Base-by-base conservation (phyloP, 2,888 invertebrate species). In the Acanthoscelides obtectus region DNA sequence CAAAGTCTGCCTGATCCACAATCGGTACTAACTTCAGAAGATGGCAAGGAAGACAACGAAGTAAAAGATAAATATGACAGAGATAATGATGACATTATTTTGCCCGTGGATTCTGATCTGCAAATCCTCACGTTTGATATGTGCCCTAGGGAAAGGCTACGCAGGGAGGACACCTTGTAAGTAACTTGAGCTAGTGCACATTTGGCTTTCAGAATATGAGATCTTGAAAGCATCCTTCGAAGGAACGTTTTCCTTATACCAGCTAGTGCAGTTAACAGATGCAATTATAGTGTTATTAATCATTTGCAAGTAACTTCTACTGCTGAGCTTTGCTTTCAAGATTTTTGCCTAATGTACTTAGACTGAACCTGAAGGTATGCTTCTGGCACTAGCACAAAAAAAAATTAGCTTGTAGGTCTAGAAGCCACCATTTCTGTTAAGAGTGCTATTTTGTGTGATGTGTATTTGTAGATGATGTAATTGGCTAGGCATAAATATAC, bases 151-250 rank as follows among this genome's bases (percentile, higher is more conserved):
- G 79, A 78, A 68, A 77, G 69, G 72, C 69, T 27, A 65, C 74
- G 70, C 25, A 72, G 74, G 67, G 80, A 82, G 76, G 81, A 83
- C 68, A 80, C 81, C 22, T 71, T 83, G 83, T 83, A 80, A 81
- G 83, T 82, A 73, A 17, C 22, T 66, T 45, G 5, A 12, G 45
- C 45, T 45, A 45, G 45, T 45, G 45, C 17, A n/a, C n/a, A n/a
- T n/a, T n/a, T n/a, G n/a, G n/a, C n/a, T n/a, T n/a, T n/a, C n/a
- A n/a, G n/a, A n/a, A n/a, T n/a, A n/a, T n/a, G n/a, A n/a, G n/a
- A n/a, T n/a, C n/a, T n/a, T n/a, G n/a, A n/a, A n/a, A n/a, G n/a
- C n/a, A n/a, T n/a, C n/a, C n/a, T n/a, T n/a, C n/a, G n/a, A n/a
- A n/a, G n/a, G n/a, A n/a, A n/a, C n/a, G n/a, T n/a, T n/a, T n/a